These are phyloP conservation scores for Protula sp. DNA, from an alignment of 2,888 invertebrate genomes.

Conservation along the genomic window DNA sequence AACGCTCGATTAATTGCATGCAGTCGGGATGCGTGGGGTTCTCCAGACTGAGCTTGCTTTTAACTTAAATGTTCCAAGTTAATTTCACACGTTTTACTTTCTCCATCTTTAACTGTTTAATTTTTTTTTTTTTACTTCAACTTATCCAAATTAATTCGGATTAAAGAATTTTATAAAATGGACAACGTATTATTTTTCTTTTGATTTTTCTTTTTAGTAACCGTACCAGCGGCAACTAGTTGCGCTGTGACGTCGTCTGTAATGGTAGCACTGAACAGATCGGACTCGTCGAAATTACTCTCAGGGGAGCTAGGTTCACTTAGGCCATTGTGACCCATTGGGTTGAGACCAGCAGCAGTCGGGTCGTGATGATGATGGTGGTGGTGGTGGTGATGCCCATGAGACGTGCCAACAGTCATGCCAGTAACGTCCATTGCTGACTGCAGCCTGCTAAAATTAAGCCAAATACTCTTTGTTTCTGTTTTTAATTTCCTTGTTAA, in stretches of 20 bases:
- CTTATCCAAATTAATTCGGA: background rate
- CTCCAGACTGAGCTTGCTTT: too few species aligned
- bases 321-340: too few species aligned
- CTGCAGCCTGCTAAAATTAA: too few species aligned
- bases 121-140: background rate
- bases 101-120: background rate
- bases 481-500: too few species aligned
- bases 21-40: too few species aligned
- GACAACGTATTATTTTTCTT: background rate
- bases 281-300: conserved; percentile 64
- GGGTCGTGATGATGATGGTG: too few species aligned
- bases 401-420: too few species aligned
- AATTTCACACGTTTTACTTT: background rate
- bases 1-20: background rate
- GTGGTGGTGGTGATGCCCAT: too few species aligned
- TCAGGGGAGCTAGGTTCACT: conserved; percentile 53
- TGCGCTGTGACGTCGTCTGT: conserved; percentile 94
- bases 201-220: background rate
- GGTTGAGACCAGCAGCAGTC: too few species aligned
- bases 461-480: too few species aligned
- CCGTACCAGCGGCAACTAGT: conserved; percentile 82
- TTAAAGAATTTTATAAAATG: background rate
- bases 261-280: conserved; percentile 78
- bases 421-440: too few species aligned
- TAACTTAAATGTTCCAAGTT: background rate